A percentile compares a stretch with the other conserved stretches of the same genome.
Conservation (phyloP, 2,797 vertebrate species). For the Chromobotia macracanthus region DNA sequence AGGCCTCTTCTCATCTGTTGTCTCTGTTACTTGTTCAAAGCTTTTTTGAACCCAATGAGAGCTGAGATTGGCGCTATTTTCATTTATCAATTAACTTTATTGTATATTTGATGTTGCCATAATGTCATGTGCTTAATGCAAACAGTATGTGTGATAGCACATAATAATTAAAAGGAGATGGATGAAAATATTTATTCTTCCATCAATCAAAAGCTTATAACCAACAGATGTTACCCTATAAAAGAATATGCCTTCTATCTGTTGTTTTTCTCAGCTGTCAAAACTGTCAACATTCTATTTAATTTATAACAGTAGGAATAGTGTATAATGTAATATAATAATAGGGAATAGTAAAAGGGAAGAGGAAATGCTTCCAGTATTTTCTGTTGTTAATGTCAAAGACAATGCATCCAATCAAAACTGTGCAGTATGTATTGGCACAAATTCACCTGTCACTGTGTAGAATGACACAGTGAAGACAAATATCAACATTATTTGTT, state of each 20-base stretch:
- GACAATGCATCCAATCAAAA: too few relatives aligned
- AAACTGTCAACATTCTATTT: background rate
- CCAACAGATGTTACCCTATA: slow-evolving; percentile 3
- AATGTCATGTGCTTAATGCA: background rate
- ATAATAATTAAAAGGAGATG: background rate
- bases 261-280: background rate
- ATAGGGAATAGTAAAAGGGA: background rate
- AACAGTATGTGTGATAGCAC: background rate
- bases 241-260: background rate
- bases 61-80: background rate
- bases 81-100: background rate
- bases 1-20: background rate
- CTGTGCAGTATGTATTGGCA: too few relatives aligned
- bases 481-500: too few relatives aligned
- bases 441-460: too few relatives aligned
- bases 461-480: too few relatives aligned
- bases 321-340: background rate
- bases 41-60: background rate
- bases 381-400: too few relatives aligned
- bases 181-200: slow-evolving; percentile 11
- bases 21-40: background rate
- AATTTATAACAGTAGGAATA: too few relatives aligned
- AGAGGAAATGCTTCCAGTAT: too few relatives aligned
- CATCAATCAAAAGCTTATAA: slow-evolving; percentile 8
- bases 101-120: background rate